Percentiles rank a stretch among this genome's conserved stretches.
phyloP scores from a whole-genome alignment of 2,888 invertebrate species.

The Dorcus parallelipipedus region DNA sequence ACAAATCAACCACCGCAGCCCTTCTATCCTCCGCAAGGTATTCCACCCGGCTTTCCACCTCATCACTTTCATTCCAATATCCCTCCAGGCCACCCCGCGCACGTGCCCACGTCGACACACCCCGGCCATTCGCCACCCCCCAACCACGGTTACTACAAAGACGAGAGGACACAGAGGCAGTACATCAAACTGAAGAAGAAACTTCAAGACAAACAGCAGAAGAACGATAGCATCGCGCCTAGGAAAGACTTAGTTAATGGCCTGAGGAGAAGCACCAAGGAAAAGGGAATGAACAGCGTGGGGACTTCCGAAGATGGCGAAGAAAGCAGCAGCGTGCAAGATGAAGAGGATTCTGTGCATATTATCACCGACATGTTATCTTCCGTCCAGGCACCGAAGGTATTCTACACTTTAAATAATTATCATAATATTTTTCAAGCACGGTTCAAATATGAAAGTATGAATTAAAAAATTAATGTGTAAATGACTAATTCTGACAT shows the following conservation, averaged over 20 bases:
- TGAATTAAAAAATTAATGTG: not conserved
- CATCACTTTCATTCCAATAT: conserved; percentile 55
- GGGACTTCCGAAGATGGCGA: conserved; percentile 81
- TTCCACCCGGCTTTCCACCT: conserved; percentile 53
- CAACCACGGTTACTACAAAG: conserved; percentile 59
- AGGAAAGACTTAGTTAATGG: conserved; percentile 64
- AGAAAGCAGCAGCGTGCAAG: conserved; percentile 69
- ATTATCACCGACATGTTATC: conserved; percentile 70
- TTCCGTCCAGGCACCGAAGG: conserved; percentile 72
- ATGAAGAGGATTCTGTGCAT: conserved; percentile 70
- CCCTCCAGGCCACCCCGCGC: conserved; percentile 50
- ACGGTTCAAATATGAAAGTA: not conserved
- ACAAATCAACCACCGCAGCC: conserved; percentile 67
- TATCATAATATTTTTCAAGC: too few species aligned
- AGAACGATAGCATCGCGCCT: conserved; percentile 50
- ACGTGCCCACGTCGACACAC: conserved; percentile 54
- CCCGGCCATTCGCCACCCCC: conserved; percentile 66
- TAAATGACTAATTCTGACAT: not conserved
- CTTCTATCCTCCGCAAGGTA: conserved; percentile 59
- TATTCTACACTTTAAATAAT: conserved; percentile 33
- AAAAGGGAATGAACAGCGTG: conserved; percentile 55
- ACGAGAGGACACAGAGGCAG: conserved; percentile 75
- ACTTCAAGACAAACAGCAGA: conserved; percentile 56
- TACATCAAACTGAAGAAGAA: conserved; percentile 74
- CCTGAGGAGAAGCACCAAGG: conserved; percentile 47